Base-by-base conservation (phyloP, 2,113 vertebrate species). In the Phaethon lepturus region DNA sequence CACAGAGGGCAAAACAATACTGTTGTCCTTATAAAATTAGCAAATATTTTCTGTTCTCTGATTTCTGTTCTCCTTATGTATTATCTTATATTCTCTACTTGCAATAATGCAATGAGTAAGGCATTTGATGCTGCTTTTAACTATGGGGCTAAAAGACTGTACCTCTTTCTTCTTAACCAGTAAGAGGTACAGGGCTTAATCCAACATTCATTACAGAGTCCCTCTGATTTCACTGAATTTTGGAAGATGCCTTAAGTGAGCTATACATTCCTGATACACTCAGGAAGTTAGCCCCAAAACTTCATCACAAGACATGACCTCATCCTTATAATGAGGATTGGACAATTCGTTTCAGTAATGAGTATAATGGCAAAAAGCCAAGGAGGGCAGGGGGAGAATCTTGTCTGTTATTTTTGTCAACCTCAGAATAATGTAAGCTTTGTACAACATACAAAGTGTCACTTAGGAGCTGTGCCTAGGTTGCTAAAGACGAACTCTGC, bases 301-400 rank as follows among this genome's bases (percentile, higher is more conserved):
- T 78, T 33, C 42, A 55, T 63, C 38, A 64, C 31, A 89, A 97
- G 89, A 93, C 87, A 85, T 95, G 93, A 97, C 77, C 86, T 97
- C 94, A 97, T 90, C 62, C 49, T 85, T 85, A 76, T 79, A 93
- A 96, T 73, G 16, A 95, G 28, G 74, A 64, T 49, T 2, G 53
- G 42, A 81, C 74, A 79, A 94, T 95, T 87, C 94, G 74, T 96
- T 94, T 94, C 93, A 76, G 45, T 95, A 96, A 97, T 96, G 91
- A 80, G 50, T 93, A 50, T 58, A 78, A 85, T 87, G 95, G 95
- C 93, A 88, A 93, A 95, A 91, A 73, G 91, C 93, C 95, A 95
- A 72, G n/a, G 24, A 85, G 38, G 40, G 49, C 40, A 84, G 45
- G 35, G 35, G 28, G 38, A 73, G 56, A 90, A 78, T 82, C 77